Percentiles rank a stretch among this genome's conserved stretches.
Conservation (phyloP, 2,797 vertebrate genomes). For the Pseudochirops corinnae region DNA sequence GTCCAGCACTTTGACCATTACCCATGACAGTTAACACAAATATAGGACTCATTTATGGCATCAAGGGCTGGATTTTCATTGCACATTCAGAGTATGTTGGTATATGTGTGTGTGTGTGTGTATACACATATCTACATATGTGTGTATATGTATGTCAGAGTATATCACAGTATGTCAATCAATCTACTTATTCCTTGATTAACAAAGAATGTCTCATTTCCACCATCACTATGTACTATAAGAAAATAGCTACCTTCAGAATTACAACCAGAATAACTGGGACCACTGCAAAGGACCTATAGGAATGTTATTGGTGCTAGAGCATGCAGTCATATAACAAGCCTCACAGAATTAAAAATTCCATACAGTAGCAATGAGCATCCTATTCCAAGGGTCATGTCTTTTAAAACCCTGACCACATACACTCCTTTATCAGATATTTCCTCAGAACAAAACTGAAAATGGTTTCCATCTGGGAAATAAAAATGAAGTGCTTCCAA, state of each 20-base stretch:
- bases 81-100: background rate
- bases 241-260: background rate
- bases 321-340: background rate
- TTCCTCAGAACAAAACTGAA: slow-evolving; percentile 52
- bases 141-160: background rate
- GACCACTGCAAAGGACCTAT: background rate
- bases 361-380: background rate
- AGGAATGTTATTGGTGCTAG: background rate
- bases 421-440: slow-evolving; percentile 22
- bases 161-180: background rate
- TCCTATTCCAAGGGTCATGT: background rate
- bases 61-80: background rate
- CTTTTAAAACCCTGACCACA: background rate
- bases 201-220: background rate
- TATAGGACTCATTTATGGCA: background rate
- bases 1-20: background rate
- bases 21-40: background rate
- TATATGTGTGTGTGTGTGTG: no score
- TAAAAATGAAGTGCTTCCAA: slow-evolving; percentile 23
- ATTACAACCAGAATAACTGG: background rate
- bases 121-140: background rate
- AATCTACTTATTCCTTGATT: background rate
- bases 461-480: slow-evolving; percentile 22
- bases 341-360: background rate
- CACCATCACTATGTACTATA: background rate